phyloP scores from a whole-genome alignment of 64 coral and sea anemone species.

The Pachyseris speciosa region DNA sequence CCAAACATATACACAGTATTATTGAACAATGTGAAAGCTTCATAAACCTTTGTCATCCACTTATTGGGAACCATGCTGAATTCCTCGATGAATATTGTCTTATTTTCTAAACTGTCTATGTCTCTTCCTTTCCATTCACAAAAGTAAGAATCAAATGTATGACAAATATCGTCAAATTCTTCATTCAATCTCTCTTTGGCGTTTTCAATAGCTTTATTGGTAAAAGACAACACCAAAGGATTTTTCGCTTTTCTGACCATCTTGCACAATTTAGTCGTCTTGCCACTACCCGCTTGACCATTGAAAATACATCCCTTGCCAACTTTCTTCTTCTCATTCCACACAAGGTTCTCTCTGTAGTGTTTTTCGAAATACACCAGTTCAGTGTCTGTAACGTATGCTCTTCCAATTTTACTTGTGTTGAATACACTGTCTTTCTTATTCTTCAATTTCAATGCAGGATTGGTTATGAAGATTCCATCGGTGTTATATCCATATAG shows the following conservation, averaged over 20 bases:
- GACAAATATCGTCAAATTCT: background rate
- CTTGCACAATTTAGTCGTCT: slow-evolving; percentile 20
- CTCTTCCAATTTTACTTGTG: background rate
- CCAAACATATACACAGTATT: too few relatives aligned
- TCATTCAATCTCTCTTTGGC: background rate
- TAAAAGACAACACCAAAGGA: background rate
- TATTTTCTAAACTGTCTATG: too few relatives aligned
- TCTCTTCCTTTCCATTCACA: slow-evolving; percentile 9
- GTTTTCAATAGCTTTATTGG: background rate
- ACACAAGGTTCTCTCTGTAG: slow-evolving; percentile 16
- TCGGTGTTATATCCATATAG: background rate
- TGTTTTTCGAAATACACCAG: slow-evolving; percentile 22
- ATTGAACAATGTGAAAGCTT: too few relatives aligned
- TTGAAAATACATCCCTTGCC: slow-evolving; percentile 16
- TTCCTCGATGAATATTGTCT: too few relatives aligned
- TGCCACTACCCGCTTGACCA: slow-evolving; percentile 24
- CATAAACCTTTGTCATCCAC: too few relatives aligned
- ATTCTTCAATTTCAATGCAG: background rate
- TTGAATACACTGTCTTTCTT: background rate
- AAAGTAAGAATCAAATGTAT: slow-evolving; percentile 48
- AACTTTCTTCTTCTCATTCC: background rate
- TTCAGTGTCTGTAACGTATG: background rate
- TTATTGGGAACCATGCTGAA: too few relatives aligned
- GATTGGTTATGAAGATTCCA: background rate
- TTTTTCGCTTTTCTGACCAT: background rate